phyloP scores from a whole-genome alignment of 2,113 vertebrate species.

The Labrus mixtus region DNA sequence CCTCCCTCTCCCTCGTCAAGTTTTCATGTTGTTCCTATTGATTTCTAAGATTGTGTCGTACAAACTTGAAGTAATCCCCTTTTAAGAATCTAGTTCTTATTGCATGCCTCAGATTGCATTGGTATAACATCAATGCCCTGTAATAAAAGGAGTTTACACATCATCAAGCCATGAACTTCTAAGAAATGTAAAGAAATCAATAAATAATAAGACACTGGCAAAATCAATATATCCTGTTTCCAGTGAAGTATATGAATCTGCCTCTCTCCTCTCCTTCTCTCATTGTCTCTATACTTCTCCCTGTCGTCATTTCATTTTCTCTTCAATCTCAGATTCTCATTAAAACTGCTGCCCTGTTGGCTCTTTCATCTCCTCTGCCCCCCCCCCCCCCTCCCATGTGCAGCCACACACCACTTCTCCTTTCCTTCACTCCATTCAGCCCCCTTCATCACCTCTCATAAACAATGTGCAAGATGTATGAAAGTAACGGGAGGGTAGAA shows the following conservation, averaged over 20 bases:
- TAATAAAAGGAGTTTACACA: slow-evolving; percentile 5
- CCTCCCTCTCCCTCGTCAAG: background rate
- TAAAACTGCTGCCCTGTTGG: slow-evolving; percentile 68
- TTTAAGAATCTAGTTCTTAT: background rate
- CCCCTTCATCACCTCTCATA: slow-evolving; percentile 51
- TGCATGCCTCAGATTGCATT: background rate
- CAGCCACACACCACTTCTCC: slow-evolving; percentile 25
- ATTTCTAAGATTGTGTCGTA: background rate
- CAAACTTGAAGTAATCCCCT: too few species aligned
- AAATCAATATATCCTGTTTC: slow-evolving; percentile 43
- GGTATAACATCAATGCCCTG: background rate
- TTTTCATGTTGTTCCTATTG: background rate
- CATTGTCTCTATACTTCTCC: slow-evolving; percentile 52
- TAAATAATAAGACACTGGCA: slow-evolving; percentile 19
- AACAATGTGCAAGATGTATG: slow-evolving; percentile 73
- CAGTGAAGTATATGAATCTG: slow-evolving; percentile 21
- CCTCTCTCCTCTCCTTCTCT: slow-evolving; percentile 4
- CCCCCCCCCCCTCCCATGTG: slow-evolving; percentile 20
- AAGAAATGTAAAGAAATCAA: slow-evolving; percentile 12
- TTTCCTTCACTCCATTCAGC: slow-evolving; percentile 39
- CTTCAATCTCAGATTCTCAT: slow-evolving; percentile 67
- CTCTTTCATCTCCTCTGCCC: slow-evolving; percentile 24
- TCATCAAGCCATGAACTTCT: slow-evolving; percentile 10
- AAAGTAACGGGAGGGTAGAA: slow-evolving; percentile 61
- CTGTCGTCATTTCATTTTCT: slow-evolving; percentile 64